A percentile compares a stretch with the other conserved stretches of the same genome.
phyloP scores from a whole-genome alignment of 1,140 invertebrate genomes.

The Euborellia annulipes region DNA sequence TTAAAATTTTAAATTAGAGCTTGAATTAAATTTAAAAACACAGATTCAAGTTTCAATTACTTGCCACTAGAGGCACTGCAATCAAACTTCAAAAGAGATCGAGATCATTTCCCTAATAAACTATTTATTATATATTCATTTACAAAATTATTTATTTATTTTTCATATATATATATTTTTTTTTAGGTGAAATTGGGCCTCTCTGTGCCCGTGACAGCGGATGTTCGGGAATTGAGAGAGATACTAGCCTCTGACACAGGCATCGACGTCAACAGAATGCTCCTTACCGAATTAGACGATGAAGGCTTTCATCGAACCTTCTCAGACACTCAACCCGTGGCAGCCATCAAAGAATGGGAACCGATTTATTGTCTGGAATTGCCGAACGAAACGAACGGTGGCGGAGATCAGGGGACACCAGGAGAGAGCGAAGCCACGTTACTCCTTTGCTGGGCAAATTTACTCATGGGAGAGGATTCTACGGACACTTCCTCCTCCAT shows the following conservation, averaged over 20 bases:
- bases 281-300: slow-evolving; percentile 72
- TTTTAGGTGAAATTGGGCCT: slow-evolving; percentile 57
- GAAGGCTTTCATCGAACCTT: slow-evolving; percentile 45
- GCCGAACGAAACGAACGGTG: slow-evolving; percentile 32
- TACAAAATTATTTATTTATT: too few relatives aligned
- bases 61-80: too few relatives aligned
- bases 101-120: too few relatives aligned
- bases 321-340: slow-evolving; percentile 51
- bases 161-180: too few relatives aligned
- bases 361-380: slow-evolving; percentile 62
- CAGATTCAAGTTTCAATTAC: too few relatives aligned
- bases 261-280: slow-evolving; percentile 62
- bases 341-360: slow-evolving; percentile 46
- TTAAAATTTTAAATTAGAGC: too few relatives aligned
- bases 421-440: slow-evolving; percentile 55
- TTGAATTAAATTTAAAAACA: too few relatives aligned
- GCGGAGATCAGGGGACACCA: too few relatives aligned
- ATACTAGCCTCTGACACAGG: slow-evolving; percentile 65
- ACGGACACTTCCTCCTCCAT: too few relatives aligned
- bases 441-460: slow-evolving; percentile 69
- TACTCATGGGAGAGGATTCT: slow-evolving; percentile 40
- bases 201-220: slow-evolving; percentile 56
- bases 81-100: too few relatives aligned
- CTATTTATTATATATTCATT: too few relatives aligned
- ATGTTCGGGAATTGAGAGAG: slow-evolving; percentile 67